Conservation (phyloP, 2,113 vertebrate species). For the Phalacrocorax aristotelis region DNA sequence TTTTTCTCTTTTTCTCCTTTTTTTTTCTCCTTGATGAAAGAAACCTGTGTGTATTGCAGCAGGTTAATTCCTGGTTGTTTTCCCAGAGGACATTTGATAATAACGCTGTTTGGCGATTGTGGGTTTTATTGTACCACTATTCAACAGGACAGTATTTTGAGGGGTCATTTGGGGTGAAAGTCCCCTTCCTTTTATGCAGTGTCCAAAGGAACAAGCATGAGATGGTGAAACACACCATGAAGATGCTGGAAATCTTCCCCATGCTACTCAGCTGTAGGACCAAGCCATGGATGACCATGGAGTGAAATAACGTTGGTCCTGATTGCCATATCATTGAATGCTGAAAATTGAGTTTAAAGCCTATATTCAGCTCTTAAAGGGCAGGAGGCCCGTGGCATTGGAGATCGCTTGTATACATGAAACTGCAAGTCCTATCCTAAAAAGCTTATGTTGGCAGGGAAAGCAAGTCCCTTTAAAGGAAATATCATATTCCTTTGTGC, state of each 20-base stretch:
- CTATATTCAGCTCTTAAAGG: neutral
- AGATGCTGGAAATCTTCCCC: neutral
- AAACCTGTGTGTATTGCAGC: neutral
- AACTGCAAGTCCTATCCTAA: neutral
- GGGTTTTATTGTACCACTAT: neutral
- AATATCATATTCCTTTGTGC: neutral
- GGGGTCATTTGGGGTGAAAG: neutral
- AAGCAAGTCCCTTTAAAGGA: neutral
- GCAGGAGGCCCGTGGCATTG: neutral
- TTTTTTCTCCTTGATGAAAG: slow-evolving; percentile 1
- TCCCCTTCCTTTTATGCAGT: neutral
- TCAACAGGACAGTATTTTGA: neutral
- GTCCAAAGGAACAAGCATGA: neutral
- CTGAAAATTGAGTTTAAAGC: neutral
- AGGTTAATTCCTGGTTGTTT: neutral
- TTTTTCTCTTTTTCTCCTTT: neutral
- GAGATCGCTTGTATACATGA: neutral
- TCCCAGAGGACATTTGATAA: neutral
- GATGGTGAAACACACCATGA: neutral
- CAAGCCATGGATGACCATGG: neutral
- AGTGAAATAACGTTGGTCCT: neutral
- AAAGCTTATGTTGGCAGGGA: neutral
- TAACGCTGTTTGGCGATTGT: neutral
- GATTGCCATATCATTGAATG: neutral
- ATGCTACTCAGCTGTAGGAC: neutral